These are phyloP conservation scores for Thymallus thymallus DNA, from an alignment of 2,113 vertebrate genomes.

Conservation along the genomic window DNA sequence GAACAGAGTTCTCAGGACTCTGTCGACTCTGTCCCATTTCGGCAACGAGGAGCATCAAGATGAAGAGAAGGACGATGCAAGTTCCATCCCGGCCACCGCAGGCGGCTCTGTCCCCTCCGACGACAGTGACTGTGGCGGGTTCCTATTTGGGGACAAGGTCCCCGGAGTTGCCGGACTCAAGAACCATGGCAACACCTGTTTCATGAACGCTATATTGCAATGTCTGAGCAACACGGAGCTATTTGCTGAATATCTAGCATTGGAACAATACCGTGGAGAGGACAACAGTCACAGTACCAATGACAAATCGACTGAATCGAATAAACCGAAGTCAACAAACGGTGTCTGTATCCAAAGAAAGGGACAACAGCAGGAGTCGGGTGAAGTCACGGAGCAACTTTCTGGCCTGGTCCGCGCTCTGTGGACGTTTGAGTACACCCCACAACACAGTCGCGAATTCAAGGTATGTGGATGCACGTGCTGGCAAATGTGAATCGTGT, in stretches of 20 bases:
- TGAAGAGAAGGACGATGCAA: constrained; percentile 70
- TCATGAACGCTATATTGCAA: constrained; percentile 98
- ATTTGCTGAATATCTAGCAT: constrained; percentile 91
- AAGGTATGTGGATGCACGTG: constrained; percentile 80
- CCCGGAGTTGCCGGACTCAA: constrained; percentile 91
- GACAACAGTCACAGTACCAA: constrained; percentile 20
- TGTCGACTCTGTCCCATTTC: constrained; percentile 85
- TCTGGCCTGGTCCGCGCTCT: constrained; percentile 92
- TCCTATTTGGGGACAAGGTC: constrained; percentile 73
- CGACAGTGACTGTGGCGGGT: constrained; percentile 69
- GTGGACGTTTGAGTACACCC: constrained; percentile 98
- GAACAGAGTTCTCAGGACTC: constrained; percentile 86
- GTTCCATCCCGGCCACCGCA: constrained; percentile 65
- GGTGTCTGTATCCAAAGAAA: constrained; percentile 65
- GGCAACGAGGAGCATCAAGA: constrained; percentile 75
- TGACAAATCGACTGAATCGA: constrained; percentile 16
- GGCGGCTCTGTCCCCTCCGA: constrained; percentile 63
- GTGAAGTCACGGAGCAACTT: constrained; percentile 95
- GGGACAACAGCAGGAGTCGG: constrained; percentile 60
- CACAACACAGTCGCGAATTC: constrained; percentile 95
- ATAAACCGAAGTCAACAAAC: constrained; percentile 51
- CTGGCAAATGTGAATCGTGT: background rate
- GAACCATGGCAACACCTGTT: constrained; percentile 99
- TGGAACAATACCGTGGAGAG: constrained; percentile 84
- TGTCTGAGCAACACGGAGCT: constrained; percentile 98